Base-by-base conservation (phyloP, 2,113 vertebrate genomes). In the Erythrocercus mccallii region DNA sequence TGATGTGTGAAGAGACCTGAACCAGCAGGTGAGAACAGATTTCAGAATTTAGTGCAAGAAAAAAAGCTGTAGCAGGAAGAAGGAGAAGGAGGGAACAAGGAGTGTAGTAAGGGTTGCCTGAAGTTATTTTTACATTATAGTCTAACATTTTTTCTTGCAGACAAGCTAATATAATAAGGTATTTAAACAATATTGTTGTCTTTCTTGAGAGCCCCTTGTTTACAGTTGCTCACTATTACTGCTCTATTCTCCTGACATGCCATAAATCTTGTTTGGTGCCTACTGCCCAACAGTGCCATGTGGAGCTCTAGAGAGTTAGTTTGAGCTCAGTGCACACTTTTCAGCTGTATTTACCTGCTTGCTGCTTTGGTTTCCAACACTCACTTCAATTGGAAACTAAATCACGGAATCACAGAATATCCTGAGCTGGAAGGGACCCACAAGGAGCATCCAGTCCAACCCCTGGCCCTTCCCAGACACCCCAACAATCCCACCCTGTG, bases 391-490 rank as follows among this genome's bases (percentile, higher is more conserved):
- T 73, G 44, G 50, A 88, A 60, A 31, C 2, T 44, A 40, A 80
- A 82, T 47, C 7, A 35, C 0, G 1, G 28, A 45, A 23, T 53
- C 53, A 20, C 23, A 21, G 45, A n/a, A 15, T 5, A 1, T 53
- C n/a, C 62, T 16, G 61, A 31, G 14, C 0, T 1, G 61, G 24
- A 31, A 68, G 4, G 15, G 5, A 27, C 11, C 5, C 17, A 0
- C 11, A 0, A 2, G 47, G 47, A 27, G 3, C 20, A 5, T 3
- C 0, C 0, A 53, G 33, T 19, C 44, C 68, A 23, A 0, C 4
- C 5, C 18, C 37, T 27, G 14, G 1, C 17, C 22, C 83, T 76
- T 37, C 44, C 0, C 53, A 33, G 53, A 69, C 33, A 11, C 17
- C 45, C 53, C 72, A 60, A 7, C 37, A 86, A 15, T 1, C 33